Base-by-base conservation (phyloP, 2,113 vertebrate species). In the Scartelaos histophorus region DNA sequence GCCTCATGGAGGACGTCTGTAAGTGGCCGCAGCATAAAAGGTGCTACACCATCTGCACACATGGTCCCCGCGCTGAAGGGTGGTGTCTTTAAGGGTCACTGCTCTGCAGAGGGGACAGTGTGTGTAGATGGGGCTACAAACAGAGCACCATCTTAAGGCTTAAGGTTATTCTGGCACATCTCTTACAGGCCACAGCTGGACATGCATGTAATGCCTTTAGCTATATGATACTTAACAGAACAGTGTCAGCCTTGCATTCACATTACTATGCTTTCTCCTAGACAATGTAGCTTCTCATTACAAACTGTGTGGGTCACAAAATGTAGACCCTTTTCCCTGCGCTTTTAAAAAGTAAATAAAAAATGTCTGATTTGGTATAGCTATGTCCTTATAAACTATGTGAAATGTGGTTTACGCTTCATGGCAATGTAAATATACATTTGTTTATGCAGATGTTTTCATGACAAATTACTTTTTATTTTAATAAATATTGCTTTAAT, bases 291-390 rank as follows among this genome's bases (percentile, higher is more conserved):
- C 72, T 87, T 82, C 83, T 87, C 78, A 76, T 61, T 61, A 74
- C 80, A 82, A 86, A 80, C 81, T 13, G 62, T 69, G 17, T 70
- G 73, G 80, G 76, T 74, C 83, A 71, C 68, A 71, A 49, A 75
- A 49, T 56, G 53, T 51, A 66, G 79, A 90, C 80, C 83, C 75
- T 74, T 81, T 81, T 86, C 76, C 80, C 85, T 87, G 87, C 89
- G 68, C 67, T 87, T 78, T 46, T 70, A 74, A 80, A 67, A 54
- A 47, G 60, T 67, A 66, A 69, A 65, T 71, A 51, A 45, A 46
- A 68, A 46, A 65, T 49, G n/a, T 81, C 74, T 87, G 87, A 88
- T 92, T 90, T 91, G 91, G 87, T 92, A 78, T 86, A 87, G 83
- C 88, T 88, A 87, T 77, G 72, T 84, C 81, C 73, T 53, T 85